Conservation (phyloP, 2,888 invertebrate genomes). For the Amphipoea oculea region DNA sequence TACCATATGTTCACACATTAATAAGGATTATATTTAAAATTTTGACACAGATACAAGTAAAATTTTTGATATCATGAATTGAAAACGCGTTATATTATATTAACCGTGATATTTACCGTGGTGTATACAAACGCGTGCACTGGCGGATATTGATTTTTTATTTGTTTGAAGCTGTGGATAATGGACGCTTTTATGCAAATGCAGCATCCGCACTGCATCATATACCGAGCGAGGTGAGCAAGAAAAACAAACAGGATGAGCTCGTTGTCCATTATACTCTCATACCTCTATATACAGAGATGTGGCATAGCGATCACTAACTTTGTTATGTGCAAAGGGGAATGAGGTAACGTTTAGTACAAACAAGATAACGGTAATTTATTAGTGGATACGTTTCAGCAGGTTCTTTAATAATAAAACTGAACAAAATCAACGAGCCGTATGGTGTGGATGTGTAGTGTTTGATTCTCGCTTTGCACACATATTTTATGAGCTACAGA, state of each 20-base stretch:
- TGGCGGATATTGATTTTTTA: slow-evolving; percentile 86
- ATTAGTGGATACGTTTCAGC: slow-evolving; percentile 25
- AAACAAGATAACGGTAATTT: slow-evolving; percentile 53
- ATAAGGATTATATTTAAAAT: slow-evolving; percentile 40
- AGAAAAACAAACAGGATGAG: slow-evolving; percentile 71
- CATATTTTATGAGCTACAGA: slow-evolving; percentile 57
- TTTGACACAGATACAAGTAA: slow-evolving; percentile 20
- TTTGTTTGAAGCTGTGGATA: slow-evolving; percentile 85
- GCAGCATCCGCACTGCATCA: slow-evolving; percentile 88
- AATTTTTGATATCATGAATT: slow-evolving; percentile 41
- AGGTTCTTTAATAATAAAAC: slow-evolving; percentile 38
- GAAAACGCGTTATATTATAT: slow-evolving; percentile 56
- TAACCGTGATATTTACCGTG: slow-evolving; percentile 52
- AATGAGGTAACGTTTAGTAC: slow-evolving; percentile 29
- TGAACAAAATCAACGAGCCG: slow-evolving; percentile 17
- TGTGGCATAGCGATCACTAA: slow-evolving; percentile 37
- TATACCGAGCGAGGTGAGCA: slow-evolving; percentile 71
- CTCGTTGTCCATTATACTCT: slow-evolving; percentile 54
- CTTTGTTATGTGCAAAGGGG: slow-evolving; percentile 39
- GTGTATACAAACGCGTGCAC: slow-evolving; percentile 65
- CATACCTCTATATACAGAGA: slow-evolving; percentile 16
- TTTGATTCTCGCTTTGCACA: slow-evolving; percentile 35
- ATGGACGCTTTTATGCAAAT: slow-evolving; percentile 90
- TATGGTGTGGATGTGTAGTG: slow-evolving; percentile 28
- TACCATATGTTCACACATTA: slow-evolving; percentile 33